phyloP scores from a whole-genome alignment of 2,113 vertebrate species.

The Nothoprocta perdicaria region DNA sequence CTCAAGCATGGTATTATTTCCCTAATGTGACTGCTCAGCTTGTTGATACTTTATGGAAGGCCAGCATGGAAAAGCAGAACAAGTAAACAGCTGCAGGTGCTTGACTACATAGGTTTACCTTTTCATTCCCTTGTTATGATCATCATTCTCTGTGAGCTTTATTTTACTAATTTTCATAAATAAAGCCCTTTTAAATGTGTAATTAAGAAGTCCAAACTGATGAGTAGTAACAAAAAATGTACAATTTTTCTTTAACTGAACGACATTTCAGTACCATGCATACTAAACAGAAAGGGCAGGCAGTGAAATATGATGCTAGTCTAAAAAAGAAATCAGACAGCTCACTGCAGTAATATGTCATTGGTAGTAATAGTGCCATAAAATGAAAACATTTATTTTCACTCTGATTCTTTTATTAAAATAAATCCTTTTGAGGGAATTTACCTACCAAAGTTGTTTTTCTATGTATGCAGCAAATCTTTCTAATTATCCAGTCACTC shows the following conservation, averaged over 20 bases:
- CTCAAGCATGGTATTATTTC: background rate
- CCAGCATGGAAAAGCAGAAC: background rate
- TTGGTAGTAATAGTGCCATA: slow-evolving; percentile 35
- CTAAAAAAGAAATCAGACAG: slow-evolving; percentile 46
- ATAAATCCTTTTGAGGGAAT: slow-evolving; percentile 49
- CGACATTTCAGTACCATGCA: background rate
- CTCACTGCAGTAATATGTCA: slow-evolving; percentile 56
- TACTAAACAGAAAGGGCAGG: slow-evolving; percentile 2
- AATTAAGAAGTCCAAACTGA: slow-evolving; percentile 44
- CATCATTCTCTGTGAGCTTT: background rate
- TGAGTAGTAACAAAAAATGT: slow-evolving; percentile 28
- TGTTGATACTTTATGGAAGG: background rate
- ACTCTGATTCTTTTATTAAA: slow-evolving; percentile 27
- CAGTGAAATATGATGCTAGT: slow-evolving; percentile 35
- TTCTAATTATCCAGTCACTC: slow-evolving; percentile 36
- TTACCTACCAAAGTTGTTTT: slow-evolving; percentile 43
- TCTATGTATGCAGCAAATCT: slow-evolving; percentile 19
- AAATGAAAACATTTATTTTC: slow-evolving; percentile 52
- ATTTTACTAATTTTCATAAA: slow-evolving; percentile 6
- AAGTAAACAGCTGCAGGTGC: background rate
- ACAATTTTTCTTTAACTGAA: slow-evolving; percentile 31
- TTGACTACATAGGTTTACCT: background rate
- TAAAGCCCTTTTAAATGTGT: slow-evolving; percentile 17
- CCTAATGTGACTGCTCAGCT: background rate
- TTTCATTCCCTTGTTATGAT: background rate